These are phyloP conservation scores for Etheostoma cragini DNA, from an alignment of 2,113 vertebrate genomes.

Conservation along the genomic window DNA sequence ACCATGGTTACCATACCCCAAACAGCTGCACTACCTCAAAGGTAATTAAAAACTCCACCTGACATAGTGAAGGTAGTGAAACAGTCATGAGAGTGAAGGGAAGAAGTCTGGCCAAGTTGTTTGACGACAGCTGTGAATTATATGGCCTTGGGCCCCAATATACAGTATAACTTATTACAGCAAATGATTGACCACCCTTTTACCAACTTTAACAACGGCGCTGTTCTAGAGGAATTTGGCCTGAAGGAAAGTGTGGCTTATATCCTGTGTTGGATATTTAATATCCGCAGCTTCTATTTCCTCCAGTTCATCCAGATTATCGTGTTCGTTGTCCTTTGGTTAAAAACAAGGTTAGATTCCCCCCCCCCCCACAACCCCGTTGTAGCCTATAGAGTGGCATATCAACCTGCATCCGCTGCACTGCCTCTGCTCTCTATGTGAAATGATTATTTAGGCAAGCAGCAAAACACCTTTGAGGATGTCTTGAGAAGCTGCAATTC, in stretches of 20 bases:
- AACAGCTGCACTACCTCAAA: no score
- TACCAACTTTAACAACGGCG: not conserved
- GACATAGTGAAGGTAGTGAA: no score
- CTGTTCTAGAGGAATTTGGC: not conserved
- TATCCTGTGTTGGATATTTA: not conserved
- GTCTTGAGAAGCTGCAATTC: constrained; percentile 63
- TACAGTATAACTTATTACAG: constrained; percentile 33
- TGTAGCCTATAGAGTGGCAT: constrained; percentile 20
- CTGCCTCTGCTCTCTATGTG: constrained; percentile 9
- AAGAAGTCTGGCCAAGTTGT: no score
- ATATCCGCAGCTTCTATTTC: not conserved
- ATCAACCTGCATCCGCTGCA: not conserved
- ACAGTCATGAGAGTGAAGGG: no score
- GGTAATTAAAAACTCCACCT: no score
- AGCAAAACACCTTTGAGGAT: constrained; percentile 32
- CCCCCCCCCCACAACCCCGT: not conserved
- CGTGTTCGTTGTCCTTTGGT: not conserved
- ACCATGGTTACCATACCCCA: no score
- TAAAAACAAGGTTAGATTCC: not conserved
- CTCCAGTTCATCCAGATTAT: not conserved
- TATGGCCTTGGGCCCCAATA: no score
- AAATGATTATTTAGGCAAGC: constrained; percentile 56
- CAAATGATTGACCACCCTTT: constrained; percentile 45
- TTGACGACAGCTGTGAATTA: no score
- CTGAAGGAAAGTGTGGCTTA: not conserved